phyloP scores from a whole-genome alignment of 92 coral and sea anemone genomes.

The Actinostola sp. region DNA sequence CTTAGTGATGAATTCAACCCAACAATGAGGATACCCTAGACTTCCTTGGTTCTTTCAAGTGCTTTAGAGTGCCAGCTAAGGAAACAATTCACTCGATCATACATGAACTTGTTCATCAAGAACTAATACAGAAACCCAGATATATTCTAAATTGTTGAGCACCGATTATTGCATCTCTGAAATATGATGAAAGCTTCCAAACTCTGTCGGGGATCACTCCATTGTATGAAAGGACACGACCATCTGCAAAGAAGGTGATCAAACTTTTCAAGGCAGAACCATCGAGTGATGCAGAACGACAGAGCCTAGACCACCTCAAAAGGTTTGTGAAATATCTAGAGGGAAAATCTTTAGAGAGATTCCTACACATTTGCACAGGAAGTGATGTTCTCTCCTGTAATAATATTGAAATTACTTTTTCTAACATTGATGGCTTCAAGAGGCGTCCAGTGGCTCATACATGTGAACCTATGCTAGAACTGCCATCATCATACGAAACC shows the following conservation, averaged over 20 bases:
- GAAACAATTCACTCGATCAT: slow-evolving; percentile 42
- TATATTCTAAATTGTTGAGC: slow-evolving; percentile 19
- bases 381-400: slow-evolving; percentile 35
- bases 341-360: slow-evolving; percentile 23
- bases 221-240: slow-evolving; percentile 31
- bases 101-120: slow-evolving; percentile 60
- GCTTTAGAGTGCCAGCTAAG: slow-evolving; percentile 38
- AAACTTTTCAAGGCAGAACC: slow-evolving; percentile 51
- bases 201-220: slow-evolving; percentile 26
- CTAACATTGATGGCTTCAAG: slow-evolving; percentile 22
- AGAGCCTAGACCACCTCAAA: slow-evolving; percentile 48
- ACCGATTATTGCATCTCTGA: slow-evolving; percentile 14
- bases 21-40: slow-evolving; percentile 37
- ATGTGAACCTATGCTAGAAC: slow-evolving; percentile 48
- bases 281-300: slow-evolving; percentile 47
- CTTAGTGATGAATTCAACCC: slow-evolving; percentile 33
- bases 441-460: slow-evolving; percentile 60
- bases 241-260: slow-evolving; percentile 45
- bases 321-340: slow-evolving; percentile 47
- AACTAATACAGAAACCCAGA: slow-evolving; percentile 57
- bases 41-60: slow-evolving; percentile 41
- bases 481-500: slow-evolving; percentile 51
- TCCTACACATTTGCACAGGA: slow-evolving; percentile 51
- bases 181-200: slow-evolving; percentile 11
- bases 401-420: slow-evolving; percentile 36